Evolutionary conservation across 2,888 invertebrate genomes (phyloP), one percentile per base, ranked within the genome.

Genomic region (Rhopalosiphum nymphaeae): DNA sequence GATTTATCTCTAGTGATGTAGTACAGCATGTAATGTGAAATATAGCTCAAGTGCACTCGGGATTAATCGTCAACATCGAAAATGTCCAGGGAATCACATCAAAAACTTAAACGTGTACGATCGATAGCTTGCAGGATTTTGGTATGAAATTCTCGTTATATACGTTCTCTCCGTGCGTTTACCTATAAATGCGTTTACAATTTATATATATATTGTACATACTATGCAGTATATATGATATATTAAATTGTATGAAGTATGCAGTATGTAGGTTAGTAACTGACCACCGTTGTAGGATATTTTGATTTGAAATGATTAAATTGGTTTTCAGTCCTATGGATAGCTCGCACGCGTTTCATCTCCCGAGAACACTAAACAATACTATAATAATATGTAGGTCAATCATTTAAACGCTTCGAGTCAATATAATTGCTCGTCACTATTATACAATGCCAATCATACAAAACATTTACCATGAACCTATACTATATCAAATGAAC

Each of bases 41-140:
- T 78, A 21, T 9, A 25, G 67, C 46, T 67, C n/a, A 46, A 49
- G 46, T 67, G 78, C 78, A 78, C 78, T 78, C 36, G n/a, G 46
- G 67, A 90, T 90, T 90, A 67, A 36, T 67, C 26, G n/a, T 46
- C 10, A 49, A 90, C 61, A 90, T 67, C 11, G 46, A 46, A 26
- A 46, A 29, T 36, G 53, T 88, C 21, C 88, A 53, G 53, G n/a
- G 78, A 78, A 78, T 78, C 78, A 78, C 36, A 42, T 21, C 36
- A 9, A 78, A 36, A 78, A 78, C 78, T 78, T 78, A 9, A 78
- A 36, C 36, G 9, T 36, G 9, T 21, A 9, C 78, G 78, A 78
- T 78, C 78, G 36, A 78, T 78, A 78, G 21, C 9, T 36, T 21
- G 21, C 53, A 53, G 21, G 36, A 36, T 78, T 78, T 78, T 16